Conservation (phyloP, 2,113 vertebrate species). For the Dromaius novaehollandiae region DNA sequence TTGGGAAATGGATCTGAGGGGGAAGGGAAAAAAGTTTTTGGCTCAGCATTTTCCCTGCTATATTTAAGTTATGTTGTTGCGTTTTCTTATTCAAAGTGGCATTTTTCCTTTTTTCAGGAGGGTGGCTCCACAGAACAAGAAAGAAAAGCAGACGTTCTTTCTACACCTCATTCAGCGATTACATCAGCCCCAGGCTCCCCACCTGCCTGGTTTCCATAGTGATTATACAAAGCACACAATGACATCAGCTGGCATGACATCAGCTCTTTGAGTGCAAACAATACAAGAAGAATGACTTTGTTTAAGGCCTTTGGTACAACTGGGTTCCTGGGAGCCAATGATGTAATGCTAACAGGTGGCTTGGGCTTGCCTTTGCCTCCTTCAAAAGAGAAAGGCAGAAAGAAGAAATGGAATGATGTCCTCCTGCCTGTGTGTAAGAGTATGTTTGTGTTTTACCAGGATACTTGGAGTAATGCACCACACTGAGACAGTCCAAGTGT, state of each 20-base stretch:
- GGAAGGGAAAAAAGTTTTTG: neutral
- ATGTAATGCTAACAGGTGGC: conserved; percentile 88
- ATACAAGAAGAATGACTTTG: conserved; percentile 83
- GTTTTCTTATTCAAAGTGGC: neutral
- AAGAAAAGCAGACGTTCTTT: conserved; percentile 36
- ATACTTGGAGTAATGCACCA: neutral
- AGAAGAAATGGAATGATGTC: neutral
- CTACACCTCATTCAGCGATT: conserved; percentile 65
- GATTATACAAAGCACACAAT: conserved; percentile 80
- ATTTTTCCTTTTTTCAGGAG: neutral
- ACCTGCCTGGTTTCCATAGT: conserved; percentile 83
- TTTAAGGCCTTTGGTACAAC: conserved; percentile 74
- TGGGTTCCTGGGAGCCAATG: conserved; percentile 74
- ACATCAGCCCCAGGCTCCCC: conserved; percentile 80
- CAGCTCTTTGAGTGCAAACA: conserved; percentile 84
- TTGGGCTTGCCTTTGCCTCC: conserved; percentile 65
- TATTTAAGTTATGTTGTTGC: neutral
- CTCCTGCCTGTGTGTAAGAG: neutral
- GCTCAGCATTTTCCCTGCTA: neutral
- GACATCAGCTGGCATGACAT: conserved; percentile 87
- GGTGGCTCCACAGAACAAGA: neutral
- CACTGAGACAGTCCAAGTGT: neutral
- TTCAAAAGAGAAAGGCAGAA: neutral
- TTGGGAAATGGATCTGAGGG: neutral
- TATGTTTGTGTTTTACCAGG: neutral